Percentiles rank a stretch among this genome's conserved stretches.
These are phyloP conservation scores for Amyelois transitella DNA, from an alignment of 1,140 invertebrate genomes.

Conservation along the genomic window DNA sequence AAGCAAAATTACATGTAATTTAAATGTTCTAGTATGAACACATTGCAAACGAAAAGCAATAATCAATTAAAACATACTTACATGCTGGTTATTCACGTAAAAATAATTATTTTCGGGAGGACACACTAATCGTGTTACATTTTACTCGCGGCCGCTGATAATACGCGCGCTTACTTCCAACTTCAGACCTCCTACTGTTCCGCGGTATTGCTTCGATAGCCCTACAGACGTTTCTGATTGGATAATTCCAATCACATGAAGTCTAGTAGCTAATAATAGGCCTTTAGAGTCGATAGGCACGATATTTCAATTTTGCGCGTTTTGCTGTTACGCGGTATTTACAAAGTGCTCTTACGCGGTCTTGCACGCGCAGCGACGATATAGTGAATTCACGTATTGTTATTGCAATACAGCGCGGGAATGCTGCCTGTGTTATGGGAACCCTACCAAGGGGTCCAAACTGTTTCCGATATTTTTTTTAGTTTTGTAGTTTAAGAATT, in stretches of 20 bases:
- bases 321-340: conserved; percentile 16
- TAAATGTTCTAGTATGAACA: too few species aligned
- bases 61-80: conserved; percentile 6
- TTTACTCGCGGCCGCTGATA: neutral
- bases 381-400: too few species aligned
- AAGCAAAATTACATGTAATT: too few species aligned
- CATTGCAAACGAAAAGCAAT: too few species aligned
- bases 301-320: neutral
- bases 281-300: neutral
- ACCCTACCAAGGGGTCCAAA: too few species aligned
- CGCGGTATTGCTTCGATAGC: conserved; percentile 5
- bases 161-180: conserved; percentile 3
- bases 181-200: conserved; percentile 1
- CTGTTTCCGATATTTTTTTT: too few species aligned
- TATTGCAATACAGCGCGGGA: too few species aligned
- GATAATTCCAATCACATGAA: neutral
- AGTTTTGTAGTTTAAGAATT: too few species aligned
- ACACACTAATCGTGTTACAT: neutral
- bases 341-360: conserved; percentile 13
- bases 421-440: too few species aligned
- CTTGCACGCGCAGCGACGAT: conserved; percentile 7
- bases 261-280: neutral
- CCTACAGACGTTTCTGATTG: neutral
- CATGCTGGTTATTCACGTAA: neutral
- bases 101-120: neutral